Conservation (phyloP, 2,113 vertebrate species). For the Sinocyclocheilus anophthalmus region DNA sequence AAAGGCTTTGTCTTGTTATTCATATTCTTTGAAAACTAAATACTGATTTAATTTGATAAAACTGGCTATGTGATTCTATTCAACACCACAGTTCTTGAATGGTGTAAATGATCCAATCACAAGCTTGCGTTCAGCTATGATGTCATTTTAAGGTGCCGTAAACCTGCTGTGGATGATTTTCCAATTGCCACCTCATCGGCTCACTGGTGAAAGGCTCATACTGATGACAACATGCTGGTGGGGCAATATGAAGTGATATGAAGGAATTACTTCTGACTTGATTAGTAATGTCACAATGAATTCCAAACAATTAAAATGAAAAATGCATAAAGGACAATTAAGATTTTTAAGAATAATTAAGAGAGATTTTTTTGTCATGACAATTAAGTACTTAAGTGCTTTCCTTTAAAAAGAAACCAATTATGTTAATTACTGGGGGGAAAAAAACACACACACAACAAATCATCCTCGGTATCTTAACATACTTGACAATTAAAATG, state of each 20-base stretch:
- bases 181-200: constrained; percentile 36
- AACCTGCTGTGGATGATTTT: constrained; percentile 1
- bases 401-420: too few relatives aligned
- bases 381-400: too few relatives aligned
- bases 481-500: too few relatives aligned
- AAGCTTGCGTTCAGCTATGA: not conserved
- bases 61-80: not conserved
- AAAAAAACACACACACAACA: too few relatives aligned
- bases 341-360: not conserved
- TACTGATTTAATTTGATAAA: not conserved
- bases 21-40: not conserved
- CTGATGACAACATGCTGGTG: constrained; percentile 24
- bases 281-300: not conserved
- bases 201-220: not conserved
- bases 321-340: not conserved
- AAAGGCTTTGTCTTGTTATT: not conserved
- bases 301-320: not conserved
- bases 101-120: not conserved
- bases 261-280: not conserved
- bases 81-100: not conserved
- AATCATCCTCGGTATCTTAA: too few relatives aligned
- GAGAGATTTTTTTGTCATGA: too few relatives aligned
- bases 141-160: not conserved
- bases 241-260: not conserved
- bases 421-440: too few relatives aligned